These are phyloP conservation scores for Podarcis lilfordi DNA, from an alignment of 2,797 vertebrate species.

Conservation along the genomic window DNA sequence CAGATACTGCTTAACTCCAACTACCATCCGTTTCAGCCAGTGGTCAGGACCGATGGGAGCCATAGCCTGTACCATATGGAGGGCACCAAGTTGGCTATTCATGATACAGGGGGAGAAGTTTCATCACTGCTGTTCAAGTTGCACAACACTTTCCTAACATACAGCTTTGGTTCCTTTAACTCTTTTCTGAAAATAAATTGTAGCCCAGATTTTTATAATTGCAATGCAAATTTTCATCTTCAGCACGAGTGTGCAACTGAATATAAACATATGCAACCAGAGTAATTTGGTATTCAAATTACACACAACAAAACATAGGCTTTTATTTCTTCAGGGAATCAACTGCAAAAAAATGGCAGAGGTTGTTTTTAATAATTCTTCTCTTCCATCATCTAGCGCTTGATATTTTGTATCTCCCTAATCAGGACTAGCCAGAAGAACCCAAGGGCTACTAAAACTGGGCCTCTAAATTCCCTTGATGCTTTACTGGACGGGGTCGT, in stretches of 20 bases:
- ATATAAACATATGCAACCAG: not conserved
- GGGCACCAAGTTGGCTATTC: no score
- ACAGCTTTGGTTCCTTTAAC: not conserved
- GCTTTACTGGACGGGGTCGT: not conserved
- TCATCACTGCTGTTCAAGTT: not conserved
- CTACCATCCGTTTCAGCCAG: no score
- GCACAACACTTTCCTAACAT: slow-evolving; percentile 2
- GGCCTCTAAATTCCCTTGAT: not conserved
- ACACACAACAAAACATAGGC: not conserved
- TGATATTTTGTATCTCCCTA: not conserved
- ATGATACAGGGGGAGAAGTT: not conserved
- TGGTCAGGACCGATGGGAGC: no score
- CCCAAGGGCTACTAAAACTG: not conserved
- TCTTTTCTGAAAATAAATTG: not conserved
- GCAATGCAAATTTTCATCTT: slow-evolving; percentile 1
- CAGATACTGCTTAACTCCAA: no score
- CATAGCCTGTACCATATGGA: not conserved
- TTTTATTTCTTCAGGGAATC: not conserved
- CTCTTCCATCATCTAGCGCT: rapidly evolving
- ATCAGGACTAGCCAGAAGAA: not conserved
- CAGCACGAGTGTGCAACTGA: not conserved
- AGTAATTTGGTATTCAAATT: not conserved
- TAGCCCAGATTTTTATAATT: not conserved
- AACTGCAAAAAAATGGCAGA: not conserved
- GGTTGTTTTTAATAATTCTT: not conserved